A percentile compares a stretch with the other conserved stretches of the same genome.
Conservation (phyloP, 2,888 invertebrate genomes). For the Salticus scenicus region DNA sequence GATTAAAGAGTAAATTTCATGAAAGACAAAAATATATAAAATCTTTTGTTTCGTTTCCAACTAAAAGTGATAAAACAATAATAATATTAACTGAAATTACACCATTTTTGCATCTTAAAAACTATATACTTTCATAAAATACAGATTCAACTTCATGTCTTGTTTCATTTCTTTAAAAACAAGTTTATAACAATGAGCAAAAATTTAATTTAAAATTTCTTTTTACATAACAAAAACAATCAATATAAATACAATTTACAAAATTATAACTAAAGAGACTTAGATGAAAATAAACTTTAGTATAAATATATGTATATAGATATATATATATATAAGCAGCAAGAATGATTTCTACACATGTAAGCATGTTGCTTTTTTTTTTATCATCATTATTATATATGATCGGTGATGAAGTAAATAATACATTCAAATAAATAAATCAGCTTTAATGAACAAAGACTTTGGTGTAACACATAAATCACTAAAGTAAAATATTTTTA, state of each 20-base stretch:
- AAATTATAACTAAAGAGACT: not conserved
- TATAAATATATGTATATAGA: conserved; percentile 1
- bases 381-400: too few relatives aligned
- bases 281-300: conserved; percentile 4
- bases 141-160: not conserved
- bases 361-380: not conserved
- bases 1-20: not conserved
- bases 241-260: conserved; percentile 24
- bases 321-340: conserved; percentile 12
- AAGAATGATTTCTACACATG: conserved; percentile 18
- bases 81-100: not conserved
- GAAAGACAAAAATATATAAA: conserved; percentile 2
- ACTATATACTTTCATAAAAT: not conserved
- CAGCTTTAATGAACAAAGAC: not conserved
- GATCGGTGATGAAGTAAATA: not conserved
- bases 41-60: too few relatives aligned
- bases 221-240: conserved; percentile 29
- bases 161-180: not conserved
- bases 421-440: conserved; percentile 3
- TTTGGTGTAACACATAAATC: not conserved
- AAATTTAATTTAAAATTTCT: not conserved
- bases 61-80: not conserved
- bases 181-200: not conserved
- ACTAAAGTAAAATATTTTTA: not conserved
- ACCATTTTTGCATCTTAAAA: not conserved